Evolutionary conservation across 1,140 invertebrate species (phyloP), one percentile per base, ranked within the genome.

Genomic region (Cardiocondyla obscurior): DNA sequence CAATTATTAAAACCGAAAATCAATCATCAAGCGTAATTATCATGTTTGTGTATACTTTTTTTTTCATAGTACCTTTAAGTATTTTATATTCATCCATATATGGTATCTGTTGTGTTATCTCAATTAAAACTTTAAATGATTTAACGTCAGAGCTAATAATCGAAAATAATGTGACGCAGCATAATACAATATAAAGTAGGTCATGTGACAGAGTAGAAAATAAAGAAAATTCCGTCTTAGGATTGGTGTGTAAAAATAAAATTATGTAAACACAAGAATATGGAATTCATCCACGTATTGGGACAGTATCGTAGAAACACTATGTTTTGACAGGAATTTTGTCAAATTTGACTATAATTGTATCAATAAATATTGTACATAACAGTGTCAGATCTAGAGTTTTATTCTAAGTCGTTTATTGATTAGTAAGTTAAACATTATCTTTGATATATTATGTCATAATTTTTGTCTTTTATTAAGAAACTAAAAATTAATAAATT

Each of bases 361-460:
- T 83, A 88, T 57, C 67, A 88, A 88, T 88, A 88, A 88, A 85
- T 58, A 72, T 73, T 88, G 84, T 88, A 88, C 83, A 88, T 88
- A 88, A 88, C 72, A 85, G 51, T 85, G 44, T 88, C 53, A 57
- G 65, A 79, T 85, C 57, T 88, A 65, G 51, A 88, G 87, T 85
- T 88, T 84, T 83, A 88, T 83, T 87, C 73, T 69, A 79, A 79
- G 84, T 88, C 83, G 57, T 85, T 76, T 69, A 69, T 87, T 28
- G 33, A 69, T 83, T 60, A 79, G 67, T 81, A 28, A 85, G 36
- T 30, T 22, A 77, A 46, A 81, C 58, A 57, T 33, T 55, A 58
- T 69, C 73, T 55, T 79, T 65, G 60, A 79, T 89, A 81, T 70
- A 76, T 79, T 55, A 39, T 33, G 10, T 67, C 51, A 8, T 39